Evolutionary conservation across 2,797 vertebrate genomes (phyloP).

Genomic region (Clarias laeviceps): DNA sequence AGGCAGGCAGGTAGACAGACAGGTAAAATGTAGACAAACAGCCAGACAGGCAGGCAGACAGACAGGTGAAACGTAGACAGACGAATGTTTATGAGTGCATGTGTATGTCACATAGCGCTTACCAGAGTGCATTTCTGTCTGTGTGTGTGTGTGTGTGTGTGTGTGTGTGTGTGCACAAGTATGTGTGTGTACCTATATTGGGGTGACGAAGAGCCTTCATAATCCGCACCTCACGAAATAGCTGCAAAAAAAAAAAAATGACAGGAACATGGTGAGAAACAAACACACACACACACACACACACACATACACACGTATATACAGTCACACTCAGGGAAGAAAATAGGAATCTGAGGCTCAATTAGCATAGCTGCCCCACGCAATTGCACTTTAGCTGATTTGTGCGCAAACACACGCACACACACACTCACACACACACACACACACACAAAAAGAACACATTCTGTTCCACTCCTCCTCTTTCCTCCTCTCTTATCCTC

Average conservation of each 20-base stretch:
- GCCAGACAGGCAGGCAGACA: no score
- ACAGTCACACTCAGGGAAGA: not conserved
- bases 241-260: constrained; percentile 70
- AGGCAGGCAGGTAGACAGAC: not conserved
- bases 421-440: constrained; percentile 14
- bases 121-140: not conserved
- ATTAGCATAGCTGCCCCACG: not conserved
- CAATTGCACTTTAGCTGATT: constrained; percentile 6
- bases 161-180: not conserved
- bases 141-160: not conserved
- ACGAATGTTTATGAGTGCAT: not conserved
- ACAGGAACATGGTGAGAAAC: constrained; percentile 35
- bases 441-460: constrained; percentile 4
- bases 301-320: not conserved
- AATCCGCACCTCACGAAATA: constrained; percentile 92
- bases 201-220: constrained; percentile 95
- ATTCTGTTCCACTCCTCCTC: constrained; percentile 54
- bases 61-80: not conserved
- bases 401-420: constrained; percentile 12
- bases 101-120: no score
- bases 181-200: constrained; percentile 71
- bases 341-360: not conserved
- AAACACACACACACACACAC: constrained; percentile 15
- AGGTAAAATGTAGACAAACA: not conserved
- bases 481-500: constrained; percentile 60